These are phyloP conservation scores for Deroplatys truncata DNA, from an alignment of 2,888 invertebrate genomes.

Conservation along the genomic window DNA sequence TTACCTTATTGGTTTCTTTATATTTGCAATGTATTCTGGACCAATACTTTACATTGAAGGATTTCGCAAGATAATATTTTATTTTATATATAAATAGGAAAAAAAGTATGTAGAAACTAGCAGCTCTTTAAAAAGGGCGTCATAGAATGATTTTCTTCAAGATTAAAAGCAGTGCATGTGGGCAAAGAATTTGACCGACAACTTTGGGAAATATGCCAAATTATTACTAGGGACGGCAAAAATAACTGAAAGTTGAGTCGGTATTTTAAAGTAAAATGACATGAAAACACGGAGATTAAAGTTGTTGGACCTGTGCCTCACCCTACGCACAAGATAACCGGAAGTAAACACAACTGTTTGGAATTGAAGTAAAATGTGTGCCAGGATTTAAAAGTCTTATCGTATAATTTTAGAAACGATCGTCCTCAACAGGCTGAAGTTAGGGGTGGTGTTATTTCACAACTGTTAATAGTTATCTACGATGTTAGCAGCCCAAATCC, in stretches of 20 bases:
- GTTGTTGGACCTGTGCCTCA: neutral
- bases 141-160: too few relatives aligned
- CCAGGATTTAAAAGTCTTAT: neutral
- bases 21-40: too few relatives aligned
- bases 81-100: too few relatives aligned
- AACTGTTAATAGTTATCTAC: too few relatives aligned
- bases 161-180: neutral
- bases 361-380: neutral
- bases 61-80: too few relatives aligned
- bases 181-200: neutral
- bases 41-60: too few relatives aligned
- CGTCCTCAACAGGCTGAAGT: too few relatives aligned
- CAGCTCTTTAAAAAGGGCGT: too few relatives aligned
- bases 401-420: neutral
- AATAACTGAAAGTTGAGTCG: neutral
- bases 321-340: neutral
- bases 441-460: too few relatives aligned
- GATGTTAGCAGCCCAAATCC: too few relatives aligned
- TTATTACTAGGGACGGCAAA: neutral
- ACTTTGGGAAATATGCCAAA: neutral
- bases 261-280: neutral
- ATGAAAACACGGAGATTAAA: neutral
- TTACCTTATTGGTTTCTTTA: too few relatives aligned
- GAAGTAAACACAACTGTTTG: neutral
- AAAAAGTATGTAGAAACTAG: too few relatives aligned